Conservation (phyloP, 2,113 vertebrate genomes). For the Bos indicus region DNA sequence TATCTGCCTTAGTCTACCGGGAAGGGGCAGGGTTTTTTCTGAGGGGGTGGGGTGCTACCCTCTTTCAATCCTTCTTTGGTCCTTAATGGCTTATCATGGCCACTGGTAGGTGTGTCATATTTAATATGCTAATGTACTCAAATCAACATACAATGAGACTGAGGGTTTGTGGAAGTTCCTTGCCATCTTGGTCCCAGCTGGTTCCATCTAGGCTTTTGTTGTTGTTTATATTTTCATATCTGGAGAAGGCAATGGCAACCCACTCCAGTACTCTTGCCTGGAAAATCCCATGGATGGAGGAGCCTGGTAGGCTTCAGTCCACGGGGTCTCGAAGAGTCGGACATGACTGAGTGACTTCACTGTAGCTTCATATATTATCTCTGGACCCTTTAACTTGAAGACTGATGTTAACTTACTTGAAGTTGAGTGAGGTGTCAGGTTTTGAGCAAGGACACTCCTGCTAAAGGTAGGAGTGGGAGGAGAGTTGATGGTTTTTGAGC, state of each 20-base stretch:
- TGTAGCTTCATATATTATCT: background rate
- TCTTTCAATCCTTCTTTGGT: background rate
- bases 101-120: background rate
- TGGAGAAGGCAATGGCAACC: no score
- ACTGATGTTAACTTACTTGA: background rate
- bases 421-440: background rate
- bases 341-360: no score
- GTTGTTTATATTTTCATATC: no score
- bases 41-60: background rate
- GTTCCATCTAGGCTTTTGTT: background rate
- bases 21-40: background rate
- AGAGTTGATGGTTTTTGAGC: background rate
- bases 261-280: no score
- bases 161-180: background rate
- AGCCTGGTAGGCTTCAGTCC: no score
- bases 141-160: background rate
- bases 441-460: background rate
- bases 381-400: background rate
- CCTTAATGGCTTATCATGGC: background rate
- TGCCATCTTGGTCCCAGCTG: background rate
- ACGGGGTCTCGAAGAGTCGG: no score
- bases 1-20: background rate
- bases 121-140: background rate
- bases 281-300: no score
- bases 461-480: background rate